phyloP scores from a whole-genome alignment of 2,797 vertebrate genomes.

The Xerus rutilus region DNA sequence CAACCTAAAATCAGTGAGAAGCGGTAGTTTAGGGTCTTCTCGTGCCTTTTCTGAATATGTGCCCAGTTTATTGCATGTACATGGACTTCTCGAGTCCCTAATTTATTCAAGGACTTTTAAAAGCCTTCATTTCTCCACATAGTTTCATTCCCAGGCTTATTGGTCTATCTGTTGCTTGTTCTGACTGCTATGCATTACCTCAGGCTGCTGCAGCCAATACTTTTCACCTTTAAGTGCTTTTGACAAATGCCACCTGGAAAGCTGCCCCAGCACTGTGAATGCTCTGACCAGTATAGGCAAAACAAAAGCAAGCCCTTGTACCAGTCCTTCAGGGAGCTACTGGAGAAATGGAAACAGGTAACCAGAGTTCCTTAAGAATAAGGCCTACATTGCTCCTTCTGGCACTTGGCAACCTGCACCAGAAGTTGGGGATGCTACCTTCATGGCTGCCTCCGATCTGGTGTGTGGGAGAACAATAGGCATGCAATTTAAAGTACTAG shows the following conservation, averaged over 20 bases:
- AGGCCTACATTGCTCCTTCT: not conserved
- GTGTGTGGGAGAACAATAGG: not conserved
- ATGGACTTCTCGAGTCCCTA: not conserved
- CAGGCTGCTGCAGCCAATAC: not conserved
- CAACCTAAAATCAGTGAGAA: not conserved
- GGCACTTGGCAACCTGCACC: not conserved
- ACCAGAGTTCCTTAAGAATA: constrained; percentile 24
- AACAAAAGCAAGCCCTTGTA: not conserved
- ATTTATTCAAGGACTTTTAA: not conserved
- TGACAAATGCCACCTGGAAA: constrained; percentile 26
- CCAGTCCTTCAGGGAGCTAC: constrained; percentile 23
- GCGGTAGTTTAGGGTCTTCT: not conserved
- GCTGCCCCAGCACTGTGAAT: not conserved
- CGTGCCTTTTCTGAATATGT: not conserved
- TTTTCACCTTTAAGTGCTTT: constrained; percentile 44
- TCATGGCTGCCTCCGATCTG: not conserved
- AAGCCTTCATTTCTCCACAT: not conserved
- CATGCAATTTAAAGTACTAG: not conserved
- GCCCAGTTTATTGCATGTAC: not conserved
- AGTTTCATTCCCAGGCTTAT: constrained; percentile 28
- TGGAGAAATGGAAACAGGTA: not conserved
- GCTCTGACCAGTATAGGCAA: not conserved
- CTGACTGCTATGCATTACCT: not conserved
- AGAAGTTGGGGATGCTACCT: not conserved
- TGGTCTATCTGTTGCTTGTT: constrained; percentile 9